Percentiles rank a stretch among this genome's conserved stretches.
phyloP scores from a whole-genome alignment of 2,113 vertebrate species.

The Bujurquina vittata region DNA sequence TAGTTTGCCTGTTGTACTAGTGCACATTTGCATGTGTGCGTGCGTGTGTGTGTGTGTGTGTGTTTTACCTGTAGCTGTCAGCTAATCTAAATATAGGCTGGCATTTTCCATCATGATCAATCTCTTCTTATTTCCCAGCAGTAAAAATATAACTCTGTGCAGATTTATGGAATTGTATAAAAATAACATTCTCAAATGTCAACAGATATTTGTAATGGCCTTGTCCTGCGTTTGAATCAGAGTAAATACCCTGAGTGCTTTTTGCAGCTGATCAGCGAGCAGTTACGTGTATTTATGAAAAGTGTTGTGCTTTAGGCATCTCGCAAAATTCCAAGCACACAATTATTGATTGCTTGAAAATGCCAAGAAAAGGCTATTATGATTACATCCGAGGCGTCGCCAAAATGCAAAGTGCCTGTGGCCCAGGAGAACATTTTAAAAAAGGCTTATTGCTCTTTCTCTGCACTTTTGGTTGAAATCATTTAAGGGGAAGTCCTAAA shows the following conservation, averaged over 20 bases:
- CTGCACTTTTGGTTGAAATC: not conserved
- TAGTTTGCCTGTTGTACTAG: not conserved
- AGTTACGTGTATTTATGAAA: constrained; percentile 18
- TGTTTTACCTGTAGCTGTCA: not conserved
- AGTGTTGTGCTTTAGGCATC: constrained; percentile 37
- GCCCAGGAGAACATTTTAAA: constrained; percentile 1
- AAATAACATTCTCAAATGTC: constrained; percentile 68
- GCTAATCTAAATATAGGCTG: constrained; percentile 9
- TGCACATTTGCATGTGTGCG: not conserved
- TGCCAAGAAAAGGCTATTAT: constrained; percentile 63
- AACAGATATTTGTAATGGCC: constrained; percentile 16
- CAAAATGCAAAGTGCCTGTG: constrained; percentile 32
- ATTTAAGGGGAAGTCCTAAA: not conserved
- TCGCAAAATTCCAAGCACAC: constrained; percentile 53
- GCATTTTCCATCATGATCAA: constrained; percentile 30
- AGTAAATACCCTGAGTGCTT: constrained; percentile 36
- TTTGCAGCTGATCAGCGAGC: constrained; percentile 18
- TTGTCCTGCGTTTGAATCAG: constrained; percentile 24
- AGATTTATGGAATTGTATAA: constrained; percentile 2
- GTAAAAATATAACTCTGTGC: not conserved
- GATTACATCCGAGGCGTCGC: constrained; percentile 12
- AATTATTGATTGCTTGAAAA: constrained; percentile 67
- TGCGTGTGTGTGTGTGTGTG: not conserved
- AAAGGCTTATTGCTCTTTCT: constrained; percentile 5
- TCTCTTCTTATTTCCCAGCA: constrained; percentile 9